Evolutionary conservation across 2,113 vertebrate genomes (phyloP).

Genomic region (Grallaria varia): DNA sequence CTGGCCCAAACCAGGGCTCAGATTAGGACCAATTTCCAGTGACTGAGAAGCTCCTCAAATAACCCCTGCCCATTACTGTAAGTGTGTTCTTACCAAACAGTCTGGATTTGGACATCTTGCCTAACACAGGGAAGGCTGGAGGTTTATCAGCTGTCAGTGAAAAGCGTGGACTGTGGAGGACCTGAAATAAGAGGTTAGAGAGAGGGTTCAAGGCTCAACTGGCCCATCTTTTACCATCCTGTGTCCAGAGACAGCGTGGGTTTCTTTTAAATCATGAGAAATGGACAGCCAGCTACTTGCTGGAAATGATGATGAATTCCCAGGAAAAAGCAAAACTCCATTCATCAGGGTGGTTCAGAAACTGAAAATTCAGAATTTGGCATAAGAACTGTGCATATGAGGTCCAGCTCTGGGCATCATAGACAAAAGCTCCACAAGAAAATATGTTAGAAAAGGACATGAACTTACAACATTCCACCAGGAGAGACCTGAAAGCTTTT

Average conservation of each 20-base stretch:
- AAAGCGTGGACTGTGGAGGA: background rate
- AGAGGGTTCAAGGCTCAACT: background rate
- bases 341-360: background rate
- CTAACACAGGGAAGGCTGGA: background rate
- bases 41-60: background rate
- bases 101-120: background rate
- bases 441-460: rapidly evolving
- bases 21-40: background rate
- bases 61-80: background rate
- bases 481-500: background rate
- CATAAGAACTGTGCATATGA: rapidly evolving
- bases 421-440: background rate
- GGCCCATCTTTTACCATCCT: background rate
- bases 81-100: background rate
- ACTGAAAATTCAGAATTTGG: background rate
- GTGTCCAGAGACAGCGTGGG: background rate
- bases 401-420: background rate
- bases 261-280: background rate
- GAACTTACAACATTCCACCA: background rate
- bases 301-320: background rate
- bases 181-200: background rate
- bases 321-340: background rate
- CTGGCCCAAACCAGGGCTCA: background rate
- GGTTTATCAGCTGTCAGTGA: background rate
- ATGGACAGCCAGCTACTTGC: background rate